These are phyloP conservation scores for Smutsia gigantea DNA, from an alignment of 2,797 vertebrate species.

Conservation along the genomic window DNA sequence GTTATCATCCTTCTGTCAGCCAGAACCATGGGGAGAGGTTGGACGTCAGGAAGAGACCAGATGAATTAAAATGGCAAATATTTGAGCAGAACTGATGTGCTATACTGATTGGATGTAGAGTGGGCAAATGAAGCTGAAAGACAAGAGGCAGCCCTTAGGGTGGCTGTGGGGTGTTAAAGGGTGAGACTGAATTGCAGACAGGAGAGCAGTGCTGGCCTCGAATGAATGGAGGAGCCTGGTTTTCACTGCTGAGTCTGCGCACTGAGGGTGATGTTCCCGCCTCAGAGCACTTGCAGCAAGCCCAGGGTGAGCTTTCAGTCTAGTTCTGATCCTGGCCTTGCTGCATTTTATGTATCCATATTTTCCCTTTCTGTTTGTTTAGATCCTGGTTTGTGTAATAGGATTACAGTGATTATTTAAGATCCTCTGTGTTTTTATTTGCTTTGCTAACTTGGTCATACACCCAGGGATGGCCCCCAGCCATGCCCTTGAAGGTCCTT, in stretches of 20 bases:
- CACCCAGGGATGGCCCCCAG: not conserved
- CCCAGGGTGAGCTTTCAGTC: not conserved
- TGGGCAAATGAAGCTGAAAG: not conserved
- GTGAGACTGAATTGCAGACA: not conserved
- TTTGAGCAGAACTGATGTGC: conserved; percentile 15
- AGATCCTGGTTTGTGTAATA: not conserved
- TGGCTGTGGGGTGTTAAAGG: not conserved
- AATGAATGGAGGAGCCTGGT: not conserved
- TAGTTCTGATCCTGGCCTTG: not conserved
- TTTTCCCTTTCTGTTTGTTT: not conserved
- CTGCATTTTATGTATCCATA: not conserved
- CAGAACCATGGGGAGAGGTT: not conserved
- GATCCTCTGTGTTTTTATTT: conserved; percentile 35
- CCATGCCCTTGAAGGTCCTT: not conserved
- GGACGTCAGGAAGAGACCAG: not conserved
- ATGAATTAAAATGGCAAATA: not conserved
- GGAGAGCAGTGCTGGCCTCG: not conserved
- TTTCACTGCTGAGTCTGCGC: not conserved
- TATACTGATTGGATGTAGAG: not conserved
- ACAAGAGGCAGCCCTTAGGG: not conserved
- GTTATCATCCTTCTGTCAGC: not conserved
- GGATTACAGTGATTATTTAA: not conserved
- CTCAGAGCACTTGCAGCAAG: not conserved
- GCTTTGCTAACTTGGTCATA: not conserved
- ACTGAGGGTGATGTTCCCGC: not conserved